Percentiles rank a stretch among this genome's conserved stretches.
Conservation (phyloP, 2,888 invertebrate genomes). For the Toxonevra muliebris region DNA sequence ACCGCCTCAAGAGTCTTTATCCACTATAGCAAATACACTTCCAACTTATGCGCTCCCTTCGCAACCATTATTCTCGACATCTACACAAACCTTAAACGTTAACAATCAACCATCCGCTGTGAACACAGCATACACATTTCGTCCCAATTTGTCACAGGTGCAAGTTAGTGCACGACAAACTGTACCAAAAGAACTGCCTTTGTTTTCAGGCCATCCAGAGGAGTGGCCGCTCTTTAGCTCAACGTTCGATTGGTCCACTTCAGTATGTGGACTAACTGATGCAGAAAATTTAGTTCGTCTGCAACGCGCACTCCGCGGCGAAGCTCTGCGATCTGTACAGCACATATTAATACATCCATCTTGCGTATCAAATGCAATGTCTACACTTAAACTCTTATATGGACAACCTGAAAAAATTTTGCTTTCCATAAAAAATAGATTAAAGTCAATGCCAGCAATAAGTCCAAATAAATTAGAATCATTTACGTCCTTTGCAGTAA, state of each 20-base stretch:
- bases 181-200: too few species aligned
- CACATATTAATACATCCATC: too few species aligned
- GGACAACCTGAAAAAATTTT: conserved; percentile 36
- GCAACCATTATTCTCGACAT: too few species aligned
- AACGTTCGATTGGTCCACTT: conserved; percentile 34
- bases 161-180: too few species aligned
- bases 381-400: conserved; percentile 29
- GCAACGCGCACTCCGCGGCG: conserved; percentile 31
- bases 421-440: conserved; percentile 32
- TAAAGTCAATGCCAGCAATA: conserved; percentile 30
- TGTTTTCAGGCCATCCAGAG: too few species aligned
- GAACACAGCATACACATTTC: too few species aligned
- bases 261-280: conserved; percentile 26
- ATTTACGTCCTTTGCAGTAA: conserved; percentile 29
- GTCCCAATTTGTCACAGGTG: too few species aligned
- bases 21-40: too few species aligned
- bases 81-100: too few species aligned
- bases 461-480: conserved; percentile 35
- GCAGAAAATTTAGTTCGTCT: conserved; percentile 33
- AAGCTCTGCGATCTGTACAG: conserved; percentile 26
- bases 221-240: conserved; percentile 30
- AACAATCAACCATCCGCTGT: too few species aligned
- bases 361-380: conserved; percentile 32
- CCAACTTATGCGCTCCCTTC: too few species aligned
- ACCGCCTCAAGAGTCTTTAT: too few species aligned